Base-by-base conservation (phyloP, 2,888 invertebrate species). In the Rhagonycha fulva region DNA sequence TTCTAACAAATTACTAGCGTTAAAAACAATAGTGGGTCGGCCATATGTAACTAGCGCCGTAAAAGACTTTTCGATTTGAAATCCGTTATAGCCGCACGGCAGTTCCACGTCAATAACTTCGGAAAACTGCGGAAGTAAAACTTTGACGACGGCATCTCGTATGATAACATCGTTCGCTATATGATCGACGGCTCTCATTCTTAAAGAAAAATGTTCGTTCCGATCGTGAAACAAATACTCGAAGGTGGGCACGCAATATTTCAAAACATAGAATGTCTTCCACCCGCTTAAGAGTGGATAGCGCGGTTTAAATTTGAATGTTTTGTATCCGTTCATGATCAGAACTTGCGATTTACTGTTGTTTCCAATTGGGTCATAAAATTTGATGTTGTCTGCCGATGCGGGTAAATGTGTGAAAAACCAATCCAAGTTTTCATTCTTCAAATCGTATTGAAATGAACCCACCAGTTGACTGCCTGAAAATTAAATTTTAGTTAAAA, bases 231-330 rank as follows among this genome's bases (percentile, higher is more conserved):
- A 83, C 32, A 84, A 75, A 76, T 82, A 84, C 67, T 82, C 81
- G 66, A 81, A 76, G n/a, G 72, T 66, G 1, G 83, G 83, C 14
- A 83, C 75, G 0, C 74, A 63, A 69, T 84, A 84, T 14, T 76
- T 71, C 12, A 84, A n/a, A 60, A 69, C 77, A 70, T 84, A 83
- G 5, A 62, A 70, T 12, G 80, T 80, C 76, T 81, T 83, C 84
- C 84, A 84, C 9, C 82, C 83, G 23, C 80, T 81, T 14, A 77
- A 70, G 61, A 84, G 30, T 3, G 82, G 82, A 68, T 79, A 83
- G 11, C 84, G 78, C 14, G 81, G 62, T 70, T 77, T 75, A 66
- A 82, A 83, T 71, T 80, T 78, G n/a, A 84, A 69, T 0, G 79
- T 81, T 70, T 73, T 77, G 68, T 79, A 74, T 11, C 78, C 67